Conservation (phyloP, 2,113 vertebrate genomes). For the Stegastes partitus region DNA sequence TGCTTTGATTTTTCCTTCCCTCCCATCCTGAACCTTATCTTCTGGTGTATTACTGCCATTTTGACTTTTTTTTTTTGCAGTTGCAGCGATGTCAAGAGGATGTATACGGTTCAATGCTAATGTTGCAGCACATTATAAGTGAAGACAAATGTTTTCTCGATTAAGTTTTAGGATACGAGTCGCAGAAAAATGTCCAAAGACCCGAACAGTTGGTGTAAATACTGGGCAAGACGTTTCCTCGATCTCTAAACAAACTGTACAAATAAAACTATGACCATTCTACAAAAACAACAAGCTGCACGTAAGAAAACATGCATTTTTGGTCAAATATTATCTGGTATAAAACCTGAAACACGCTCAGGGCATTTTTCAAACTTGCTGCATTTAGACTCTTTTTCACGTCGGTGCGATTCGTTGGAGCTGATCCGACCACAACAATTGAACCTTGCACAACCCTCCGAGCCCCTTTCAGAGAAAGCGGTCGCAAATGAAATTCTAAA, state of each 20-base stretch:
- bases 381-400: too few relatives aligned
- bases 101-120: neutral
- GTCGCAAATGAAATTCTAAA: neutral
- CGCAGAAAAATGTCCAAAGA: neutral
- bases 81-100: neutral
- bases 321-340: too few relatives aligned
- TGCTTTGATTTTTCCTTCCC: neutral
- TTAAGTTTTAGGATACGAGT: neutral
- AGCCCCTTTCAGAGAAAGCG: neutral
- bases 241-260: too few relatives aligned
- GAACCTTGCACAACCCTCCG: neutral
- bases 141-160: conserved; percentile 7
- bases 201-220: too few relatives aligned
- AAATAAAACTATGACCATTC: too few relatives aligned
- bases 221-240: neutral
- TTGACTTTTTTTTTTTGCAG: neutral
- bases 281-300: too few relatives aligned
- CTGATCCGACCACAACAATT: neutral
- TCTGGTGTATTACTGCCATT: neutral
- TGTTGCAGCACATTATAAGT: neutral
- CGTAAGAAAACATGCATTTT: too few relatives aligned
- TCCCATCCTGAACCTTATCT: neutral
- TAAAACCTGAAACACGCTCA: too few relatives aligned
- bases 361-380: too few relatives aligned
- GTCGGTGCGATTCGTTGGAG: neutral